phyloP scores from a whole-genome alignment of 1,140 invertebrate species.

The Dryas iulia region DNA sequence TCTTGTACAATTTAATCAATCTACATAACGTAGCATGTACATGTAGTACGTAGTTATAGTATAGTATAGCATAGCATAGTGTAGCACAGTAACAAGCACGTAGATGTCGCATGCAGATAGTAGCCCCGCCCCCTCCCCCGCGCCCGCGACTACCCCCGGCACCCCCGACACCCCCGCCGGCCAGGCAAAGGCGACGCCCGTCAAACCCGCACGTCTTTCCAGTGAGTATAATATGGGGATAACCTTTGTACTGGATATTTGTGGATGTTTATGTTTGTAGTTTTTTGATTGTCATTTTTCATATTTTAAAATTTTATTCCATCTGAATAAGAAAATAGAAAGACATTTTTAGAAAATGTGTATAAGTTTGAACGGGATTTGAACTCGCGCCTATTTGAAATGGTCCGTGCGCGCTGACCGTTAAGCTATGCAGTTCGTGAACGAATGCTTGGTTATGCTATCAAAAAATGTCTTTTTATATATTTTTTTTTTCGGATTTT shows the following conservation, averaged over 20 bases:
- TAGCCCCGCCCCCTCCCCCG: slow-evolving; percentile 37
- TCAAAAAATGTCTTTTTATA: too few relatives aligned
- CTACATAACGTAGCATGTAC: slow-evolving; percentile 49
- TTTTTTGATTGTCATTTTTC: too few relatives aligned
- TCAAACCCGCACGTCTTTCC: slow-evolving; percentile 68
- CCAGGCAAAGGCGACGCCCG: slow-evolving; percentile 62
- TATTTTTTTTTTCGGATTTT: too few relatives aligned
- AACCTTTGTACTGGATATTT: background rate
- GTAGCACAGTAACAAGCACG: slow-evolving; percentile 70
- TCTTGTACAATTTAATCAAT: slow-evolving; percentile 7
- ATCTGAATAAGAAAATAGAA: too few relatives aligned
- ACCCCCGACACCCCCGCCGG: slow-evolving; percentile 39
- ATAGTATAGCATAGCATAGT: slow-evolving; percentile 38
- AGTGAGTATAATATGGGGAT: slow-evolving; percentile 68
- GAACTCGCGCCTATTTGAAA: too few relatives aligned
- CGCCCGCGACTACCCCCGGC: slow-evolving; percentile 18
- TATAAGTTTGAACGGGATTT: too few relatives aligned
- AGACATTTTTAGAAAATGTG: too few relatives aligned
- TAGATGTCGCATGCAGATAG: slow-evolving; percentile 73
- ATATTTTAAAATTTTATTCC: too few relatives aligned
- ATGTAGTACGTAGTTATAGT: slow-evolving; percentile 9
- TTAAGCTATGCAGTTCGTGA: too few relatives aligned
- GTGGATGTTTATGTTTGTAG: background rate
- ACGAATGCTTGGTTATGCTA: too few relatives aligned
- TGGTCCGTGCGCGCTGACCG: too few relatives aligned